phyloP scores from a whole-genome alignment of 1,140 invertebrate species.

The Fragariocoptes setiger region DNA sequence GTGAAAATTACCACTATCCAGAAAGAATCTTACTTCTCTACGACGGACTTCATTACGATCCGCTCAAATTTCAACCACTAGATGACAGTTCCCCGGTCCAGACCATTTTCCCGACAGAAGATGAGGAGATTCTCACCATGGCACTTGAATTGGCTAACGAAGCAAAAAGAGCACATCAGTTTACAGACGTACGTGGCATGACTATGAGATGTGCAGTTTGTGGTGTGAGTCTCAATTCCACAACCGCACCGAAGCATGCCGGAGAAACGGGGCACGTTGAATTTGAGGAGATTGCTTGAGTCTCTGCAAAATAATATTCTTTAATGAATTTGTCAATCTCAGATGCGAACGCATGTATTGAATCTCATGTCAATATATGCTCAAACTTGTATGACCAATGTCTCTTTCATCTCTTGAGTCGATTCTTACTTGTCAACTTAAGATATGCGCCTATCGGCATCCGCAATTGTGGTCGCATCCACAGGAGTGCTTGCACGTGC shows the following conservation, averaged over 20 bases:
- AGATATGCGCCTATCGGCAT: no score
- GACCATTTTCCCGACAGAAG: slow-evolving; percentile 44
- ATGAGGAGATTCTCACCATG: slow-evolving; percentile 32
- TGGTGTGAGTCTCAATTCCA: slow-evolving; percentile 35
- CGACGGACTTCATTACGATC: slow-evolving; percentile 86
- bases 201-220: slow-evolving; percentile 47
- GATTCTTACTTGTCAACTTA: no score
- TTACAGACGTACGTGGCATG: slow-evolving; percentile 58
- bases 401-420: no score
- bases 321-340: no score
- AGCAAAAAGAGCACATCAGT: slow-evolving; percentile 52
- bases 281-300: slow-evolving; percentile 53
- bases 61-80: slow-evolving; percentile 44
- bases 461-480: no score
- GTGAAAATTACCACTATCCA: slow-evolving; percentile 56
- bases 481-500: no score
- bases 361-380: no score
- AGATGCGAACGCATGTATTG: no score
- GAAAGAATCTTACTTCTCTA: slow-evolving; percentile 48
- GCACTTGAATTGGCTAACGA: slow-evolving; percentile 51
- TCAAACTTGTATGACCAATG: no score
- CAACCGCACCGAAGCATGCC: slow-evolving; percentile 47
- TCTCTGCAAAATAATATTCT: no score
- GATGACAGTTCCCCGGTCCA: slow-evolving; percentile 19
- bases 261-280: slow-evolving; percentile 45